Base-by-base conservation (phyloP, 2,113 vertebrate species). In the Ariopsis seemanni region DNA sequence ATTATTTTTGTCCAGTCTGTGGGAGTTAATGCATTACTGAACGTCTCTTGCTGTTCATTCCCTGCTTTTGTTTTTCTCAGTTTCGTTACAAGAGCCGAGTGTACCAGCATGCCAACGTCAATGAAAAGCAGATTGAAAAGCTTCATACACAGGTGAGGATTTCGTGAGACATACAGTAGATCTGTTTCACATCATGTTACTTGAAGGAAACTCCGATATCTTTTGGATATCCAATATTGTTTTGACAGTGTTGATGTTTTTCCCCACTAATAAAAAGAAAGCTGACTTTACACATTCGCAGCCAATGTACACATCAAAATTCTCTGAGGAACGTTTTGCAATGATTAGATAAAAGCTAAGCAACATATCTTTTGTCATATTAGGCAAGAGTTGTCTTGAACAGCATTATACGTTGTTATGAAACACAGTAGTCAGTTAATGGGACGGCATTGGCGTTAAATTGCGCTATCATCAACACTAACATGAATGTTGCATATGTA, bases 51-150 rank as follows among this genome's bases (percentile, higher is more conserved):
- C 9, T 75, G 60, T 48, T 78, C 42, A 81, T 25, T 50, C 27
- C 14, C 58, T n/a, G 60, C 50, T 63, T 88, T 75, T 42, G 58
- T 84, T 80, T 86, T 74, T 5, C 80, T 5, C 80, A 92, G 91
- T 92, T 92, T 77, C 91, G 91, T 57, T 92, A 92, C 84, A 92
- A 91, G 82, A 92, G 90, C 81, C 86, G 91, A 78, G 91, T 92
- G 20, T 92, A 92, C 86, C 84, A 92, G 85, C 91, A 92, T 52
- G 85, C 91, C 62, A 87, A 90, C 67, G 86, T 92, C 80, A 89
- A 92, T n/a, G 91, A 91, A 84, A 91, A 91, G 71, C 91, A 89
- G 87, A 91, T 92, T 3, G 89, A 91, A 72, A 92, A 90, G 60
- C 89, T 92, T 27, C 90, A 92, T 79, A 92, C 90, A 20, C 90